A percentile compares a stretch with the other conserved stretches of the same genome.
phyloP scores from a whole-genome alignment of 1,140 invertebrate species.

The Metopolophium dirhodum region DNA sequence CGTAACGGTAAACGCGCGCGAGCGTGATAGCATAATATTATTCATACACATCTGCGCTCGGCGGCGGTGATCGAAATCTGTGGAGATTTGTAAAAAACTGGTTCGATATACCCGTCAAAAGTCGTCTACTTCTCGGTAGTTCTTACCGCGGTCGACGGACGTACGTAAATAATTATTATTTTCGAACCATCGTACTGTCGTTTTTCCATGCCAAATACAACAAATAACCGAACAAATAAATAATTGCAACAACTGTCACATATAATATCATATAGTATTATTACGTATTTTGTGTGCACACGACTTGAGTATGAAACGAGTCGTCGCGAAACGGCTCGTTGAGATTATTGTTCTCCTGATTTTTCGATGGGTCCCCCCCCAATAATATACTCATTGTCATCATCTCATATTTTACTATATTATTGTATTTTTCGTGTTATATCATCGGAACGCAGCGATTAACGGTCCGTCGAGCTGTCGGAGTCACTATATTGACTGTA shows the following conservation, averaged over 20 bases:
- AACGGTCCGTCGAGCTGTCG: neutral
- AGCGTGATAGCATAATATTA: neutral
- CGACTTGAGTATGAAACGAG: no score
- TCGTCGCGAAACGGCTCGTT: neutral
- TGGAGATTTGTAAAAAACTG: conserved; percentile 11
- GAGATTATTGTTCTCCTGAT: neutral
- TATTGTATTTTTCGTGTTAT: neutral
- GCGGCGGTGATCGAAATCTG: neutral
- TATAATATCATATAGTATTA: neutral
- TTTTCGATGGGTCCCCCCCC: neutral
- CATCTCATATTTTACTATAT: no score
- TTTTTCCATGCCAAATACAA: neutral
- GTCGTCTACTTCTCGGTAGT: neutral
- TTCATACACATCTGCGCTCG: neutral
- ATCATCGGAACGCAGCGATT: no score
- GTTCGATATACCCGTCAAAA: conserved; percentile 37
- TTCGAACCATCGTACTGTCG: neutral
- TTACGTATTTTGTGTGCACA: neutral
- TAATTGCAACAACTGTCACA: neutral
- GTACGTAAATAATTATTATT: neutral
- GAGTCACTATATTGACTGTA: no score
- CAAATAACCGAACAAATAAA: no score
- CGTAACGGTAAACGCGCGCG: neutral
- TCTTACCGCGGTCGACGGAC: neutral
- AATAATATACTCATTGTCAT: neutral